Percentiles rank a stretch among this genome's conserved stretches.
These are phyloP conservation scores for Apis cerana DNA, from an alignment of 1,140 invertebrate species.

Conservation along the genomic window DNA sequence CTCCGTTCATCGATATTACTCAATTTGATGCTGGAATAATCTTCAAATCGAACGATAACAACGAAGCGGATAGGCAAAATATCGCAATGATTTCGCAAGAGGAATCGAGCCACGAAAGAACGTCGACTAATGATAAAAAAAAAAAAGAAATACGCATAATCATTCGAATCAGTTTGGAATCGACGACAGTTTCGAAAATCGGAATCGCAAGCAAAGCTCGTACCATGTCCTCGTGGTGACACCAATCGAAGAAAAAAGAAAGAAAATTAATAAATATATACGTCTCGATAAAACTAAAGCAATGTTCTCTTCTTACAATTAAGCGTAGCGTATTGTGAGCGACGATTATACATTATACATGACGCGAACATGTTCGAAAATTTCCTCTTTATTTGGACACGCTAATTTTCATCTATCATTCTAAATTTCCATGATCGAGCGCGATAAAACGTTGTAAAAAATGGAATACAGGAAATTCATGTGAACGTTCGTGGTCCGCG, in stretches of 20 bases:
- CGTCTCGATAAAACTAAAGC: constrained; percentile 42
- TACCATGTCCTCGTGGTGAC: constrained; percentile 38
- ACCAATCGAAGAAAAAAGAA: background rate
- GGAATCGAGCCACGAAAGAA: background rate
- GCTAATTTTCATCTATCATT: background rate
- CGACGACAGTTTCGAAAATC: background rate
- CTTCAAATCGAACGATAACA: too few relatives aligned
- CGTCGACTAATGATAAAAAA: background rate
- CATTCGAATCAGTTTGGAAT: too few relatives aligned
- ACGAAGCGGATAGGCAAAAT: too few relatives aligned
- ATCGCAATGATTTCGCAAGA: background rate
- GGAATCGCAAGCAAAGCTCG: constrained; percentile 44
- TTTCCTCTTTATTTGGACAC: background rate
- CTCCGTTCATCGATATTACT: too few relatives aligned
- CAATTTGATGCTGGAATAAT: too few relatives aligned
- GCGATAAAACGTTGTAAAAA: background rate
- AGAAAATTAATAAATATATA: constrained; percentile 40
- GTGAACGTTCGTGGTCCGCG: background rate
- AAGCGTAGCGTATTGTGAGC: background rate
- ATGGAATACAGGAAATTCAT: background rate
- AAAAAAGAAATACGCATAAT: background rate
- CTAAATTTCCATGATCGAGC: background rate
- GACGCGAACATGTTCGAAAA: background rate
- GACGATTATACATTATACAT: background rate
- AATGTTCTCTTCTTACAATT: constrained; percentile 51